Evolutionary conservation across 1,140 invertebrate species (phyloP).

Genomic region (Centruroides sculpturatus): DNA sequence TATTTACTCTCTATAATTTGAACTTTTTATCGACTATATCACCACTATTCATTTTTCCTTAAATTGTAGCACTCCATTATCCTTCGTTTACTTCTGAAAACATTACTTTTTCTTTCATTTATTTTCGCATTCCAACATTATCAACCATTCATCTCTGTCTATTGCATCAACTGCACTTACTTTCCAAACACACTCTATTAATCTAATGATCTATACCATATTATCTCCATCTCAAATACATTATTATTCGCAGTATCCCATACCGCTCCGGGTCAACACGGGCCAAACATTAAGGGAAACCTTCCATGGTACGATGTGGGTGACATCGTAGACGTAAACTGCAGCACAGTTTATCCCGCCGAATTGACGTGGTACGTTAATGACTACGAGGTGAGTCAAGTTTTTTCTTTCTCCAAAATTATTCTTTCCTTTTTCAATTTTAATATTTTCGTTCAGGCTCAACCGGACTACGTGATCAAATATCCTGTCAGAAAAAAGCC

Average conservation of each 20-base stretch:
- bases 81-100: too few relatives aligned
- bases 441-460: conserved; percentile 2
- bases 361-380: conserved; percentile 19
- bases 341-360: conserved; percentile 14
- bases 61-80: too few relatives aligned
- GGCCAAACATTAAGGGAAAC: conserved; percentile 65
- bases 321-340: conserved; percentile 18
- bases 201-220: too few relatives aligned
- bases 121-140: too few relatives aligned
- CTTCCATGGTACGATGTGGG: conserved; percentile 36
- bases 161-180: too few relatives aligned
- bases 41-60: too few relatives aligned
- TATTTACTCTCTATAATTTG: too few relatives aligned
- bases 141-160: too few relatives aligned
- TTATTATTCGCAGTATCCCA: conserved; percentile 8
- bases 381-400: conserved; percentile 29
- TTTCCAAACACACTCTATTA: too few relatives aligned
- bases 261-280: conserved; percentile 24
- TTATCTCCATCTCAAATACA: too few relatives aligned
- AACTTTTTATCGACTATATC: too few relatives aligned
- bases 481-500: conserved; percentile 7
- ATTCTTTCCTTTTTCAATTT: background rate
- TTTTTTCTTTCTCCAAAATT: conserved; percentile 5
- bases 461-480: conserved; percentile 9
- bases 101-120: too few relatives aligned